These are phyloP conservation scores for Pomacea maculata DNA, from an alignment of 1,140 invertebrate species.

Conservation along the genomic window DNA sequence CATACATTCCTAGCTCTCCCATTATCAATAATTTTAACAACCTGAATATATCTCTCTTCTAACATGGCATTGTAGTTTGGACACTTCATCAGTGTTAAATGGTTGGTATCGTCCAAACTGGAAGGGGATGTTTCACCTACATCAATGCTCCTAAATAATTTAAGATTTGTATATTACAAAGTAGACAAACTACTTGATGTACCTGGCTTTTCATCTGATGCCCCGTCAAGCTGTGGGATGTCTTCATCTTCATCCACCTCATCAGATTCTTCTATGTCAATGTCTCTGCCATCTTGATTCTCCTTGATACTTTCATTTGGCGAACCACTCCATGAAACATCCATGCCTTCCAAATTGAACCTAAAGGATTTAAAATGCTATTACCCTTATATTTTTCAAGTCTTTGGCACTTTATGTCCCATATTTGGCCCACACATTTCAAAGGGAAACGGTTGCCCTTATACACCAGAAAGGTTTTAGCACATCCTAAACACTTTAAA, in stretches of 20 bases:
- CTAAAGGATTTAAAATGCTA: slow-evolving; percentile 15
- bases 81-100: too few species aligned
- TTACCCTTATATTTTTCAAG: background rate
- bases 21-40: too few species aligned
- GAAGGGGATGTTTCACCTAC: too few species aligned
- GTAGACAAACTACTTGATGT: slow-evolving; percentile 1
- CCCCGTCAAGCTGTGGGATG: slow-evolving; percentile 61
- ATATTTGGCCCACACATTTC: background rate
- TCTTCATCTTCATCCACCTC: slow-evolving; percentile 37
- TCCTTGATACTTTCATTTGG: background rate
- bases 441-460: too few species aligned
- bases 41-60: too few species aligned
- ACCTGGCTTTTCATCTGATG: slow-evolving; percentile 54
- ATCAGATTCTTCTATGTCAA: slow-evolving; percentile 17
- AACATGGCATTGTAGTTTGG: too few species aligned
- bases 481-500: too few species aligned
- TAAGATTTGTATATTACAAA: too few species aligned
- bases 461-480: too few species aligned
- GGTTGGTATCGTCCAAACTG: too few species aligned
- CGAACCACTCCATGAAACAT: slow-evolving; percentile 43
- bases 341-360: slow-evolving; percentile 43
- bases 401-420: background rate
- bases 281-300: slow-evolving; percentile 20
- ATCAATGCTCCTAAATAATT: too few species aligned
- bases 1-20: too few species aligned